Percentiles rank a stretch among this genome's conserved stretches.
Evolutionary conservation across 2,797 vertebrate genomes (phyloP).

Genomic region (Octomys mimax): DNA sequence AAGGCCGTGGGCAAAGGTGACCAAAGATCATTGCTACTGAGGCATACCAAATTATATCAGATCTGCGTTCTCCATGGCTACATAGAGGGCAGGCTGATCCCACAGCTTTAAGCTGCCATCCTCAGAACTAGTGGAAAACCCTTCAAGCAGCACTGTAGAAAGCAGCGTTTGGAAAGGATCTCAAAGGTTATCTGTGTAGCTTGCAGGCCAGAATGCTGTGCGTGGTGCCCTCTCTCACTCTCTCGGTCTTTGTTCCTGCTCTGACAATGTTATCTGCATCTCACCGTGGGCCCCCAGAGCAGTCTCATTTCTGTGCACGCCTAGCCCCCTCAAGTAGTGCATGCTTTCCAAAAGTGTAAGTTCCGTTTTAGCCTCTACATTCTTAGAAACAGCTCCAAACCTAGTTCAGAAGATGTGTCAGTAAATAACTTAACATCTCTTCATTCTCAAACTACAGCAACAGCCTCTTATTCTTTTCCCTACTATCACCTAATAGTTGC

Average conservation of each 20-base stretch:
- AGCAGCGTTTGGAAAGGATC: not conserved
- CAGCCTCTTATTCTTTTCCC: not conserved
- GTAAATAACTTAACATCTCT: not conserved
- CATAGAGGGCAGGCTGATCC: not conserved
- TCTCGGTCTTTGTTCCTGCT: not conserved
- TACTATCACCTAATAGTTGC: not conserved
- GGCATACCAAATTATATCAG: not conserved
- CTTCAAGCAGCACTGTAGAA: not conserved
- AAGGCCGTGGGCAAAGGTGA: not conserved
- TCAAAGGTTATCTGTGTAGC: not conserved
- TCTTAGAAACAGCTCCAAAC: not conserved
- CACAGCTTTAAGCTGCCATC: not conserved
- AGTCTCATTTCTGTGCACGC: not conserved
- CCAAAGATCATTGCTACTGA: not conserved
- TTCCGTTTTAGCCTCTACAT: not conserved
- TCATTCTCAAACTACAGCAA: not conserved
- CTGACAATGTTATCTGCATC: not conserved
- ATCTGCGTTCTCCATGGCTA: not conserved
- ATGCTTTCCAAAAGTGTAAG: not conserved
- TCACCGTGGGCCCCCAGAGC: not conserved
- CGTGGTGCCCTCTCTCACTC: not conserved
- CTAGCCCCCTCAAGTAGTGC: not conserved
- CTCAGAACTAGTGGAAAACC: not conserved
- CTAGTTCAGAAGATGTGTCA: not conserved
- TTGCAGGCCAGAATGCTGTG: not conserved